Base-by-base conservation (phyloP, 2,888 invertebrate genomes). In the Drosophila prostipennis region DNA sequence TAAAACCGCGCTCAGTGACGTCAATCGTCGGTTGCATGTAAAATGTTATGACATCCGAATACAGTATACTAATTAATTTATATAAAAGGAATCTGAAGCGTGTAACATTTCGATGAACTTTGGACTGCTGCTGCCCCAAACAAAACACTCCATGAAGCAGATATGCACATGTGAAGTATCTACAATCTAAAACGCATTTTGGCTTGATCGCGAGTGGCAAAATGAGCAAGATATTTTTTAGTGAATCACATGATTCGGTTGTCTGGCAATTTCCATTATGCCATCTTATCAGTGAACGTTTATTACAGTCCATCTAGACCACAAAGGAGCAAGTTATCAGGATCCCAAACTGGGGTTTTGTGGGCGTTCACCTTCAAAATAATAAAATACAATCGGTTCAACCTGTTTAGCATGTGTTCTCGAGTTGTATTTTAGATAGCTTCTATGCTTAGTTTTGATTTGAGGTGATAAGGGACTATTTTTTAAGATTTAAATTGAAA, bases 21-120 rank as follows among this genome's bases (percentile, higher is more conserved):
- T 82, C 86, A 85, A 80, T 82, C 59, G 40, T 10, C 46, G 70
- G 49, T 65, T 63, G 60, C 54, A 45, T 45, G 45, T 36, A 23
- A 23, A 42, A 49, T 52, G 71, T 81, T 79, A 79, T 81, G 72
- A 74, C 79, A 81, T 79, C 63, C 63, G 63, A 46, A 23, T 32
- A 13, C 45, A 19, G 26, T 56, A 43, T n/a, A 56, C 13, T 46
- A 32, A 58, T 48, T 40, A 68, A 49, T 54, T 36, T 45, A 52
- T 54, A 40, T 55, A 16, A 37, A 36, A 45, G 16, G n/a, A 45
- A 32, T 13, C 43, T 14, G 13, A 23, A 34, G 10, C 56, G 36
- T 49, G 45, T 32, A 29, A 23, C 36, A 32, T 32, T 13, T 23
- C 23, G 7, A 19, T 60, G 65, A 34, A 65, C 65, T 26, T 65